Evolutionary conservation across 2,888 invertebrate species (phyloP).

Genomic region (Trachelus stipa): DNA sequence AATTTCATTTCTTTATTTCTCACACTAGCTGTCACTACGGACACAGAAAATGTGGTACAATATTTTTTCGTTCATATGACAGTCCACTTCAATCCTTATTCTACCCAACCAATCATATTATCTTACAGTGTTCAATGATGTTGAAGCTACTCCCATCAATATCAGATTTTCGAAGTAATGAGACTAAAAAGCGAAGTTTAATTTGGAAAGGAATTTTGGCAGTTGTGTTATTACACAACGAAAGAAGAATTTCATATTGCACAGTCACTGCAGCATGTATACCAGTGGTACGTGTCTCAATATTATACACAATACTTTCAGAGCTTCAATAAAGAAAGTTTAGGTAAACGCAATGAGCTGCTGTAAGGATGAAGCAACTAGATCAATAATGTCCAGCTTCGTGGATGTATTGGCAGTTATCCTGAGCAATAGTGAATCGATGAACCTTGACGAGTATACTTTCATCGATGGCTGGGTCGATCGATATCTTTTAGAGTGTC

Average conservation of each 20-base stretch:
- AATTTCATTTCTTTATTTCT: slow-evolving; percentile 69
- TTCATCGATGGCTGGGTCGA: slow-evolving; percentile 62
- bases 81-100: background rate
- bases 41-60: slow-evolving; percentile 63
- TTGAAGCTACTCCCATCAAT: slow-evolving; percentile 53
- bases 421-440: slow-evolving; percentile 42
- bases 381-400: slow-evolving; percentile 55
- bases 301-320: background rate
- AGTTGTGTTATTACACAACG: slow-evolving; percentile 54
- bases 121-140: slow-evolving; percentile 54
- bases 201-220: slow-evolving; percentile 58
- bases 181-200: slow-evolving; percentile 43
- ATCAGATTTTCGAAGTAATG: slow-evolving; percentile 15
- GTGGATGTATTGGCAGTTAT: slow-evolving; percentile 53
- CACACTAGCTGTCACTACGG: slow-evolving; percentile 65
- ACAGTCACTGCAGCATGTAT: background rate
- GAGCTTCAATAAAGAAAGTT: background rate
- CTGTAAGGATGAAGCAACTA: slow-evolving; percentile 52
- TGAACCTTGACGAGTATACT: slow-evolving; percentile 48
- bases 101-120: background rate
- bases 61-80: background rate
- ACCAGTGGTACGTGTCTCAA: background rate
- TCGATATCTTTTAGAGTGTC: slow-evolving; percentile 55
- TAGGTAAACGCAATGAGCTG: slow-evolving; percentile 58
- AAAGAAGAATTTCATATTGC: slow-evolving; percentile 26